phyloP scores from a whole-genome alignment of 2,113 vertebrate genomes.

The Nannospalax galili region DNA sequence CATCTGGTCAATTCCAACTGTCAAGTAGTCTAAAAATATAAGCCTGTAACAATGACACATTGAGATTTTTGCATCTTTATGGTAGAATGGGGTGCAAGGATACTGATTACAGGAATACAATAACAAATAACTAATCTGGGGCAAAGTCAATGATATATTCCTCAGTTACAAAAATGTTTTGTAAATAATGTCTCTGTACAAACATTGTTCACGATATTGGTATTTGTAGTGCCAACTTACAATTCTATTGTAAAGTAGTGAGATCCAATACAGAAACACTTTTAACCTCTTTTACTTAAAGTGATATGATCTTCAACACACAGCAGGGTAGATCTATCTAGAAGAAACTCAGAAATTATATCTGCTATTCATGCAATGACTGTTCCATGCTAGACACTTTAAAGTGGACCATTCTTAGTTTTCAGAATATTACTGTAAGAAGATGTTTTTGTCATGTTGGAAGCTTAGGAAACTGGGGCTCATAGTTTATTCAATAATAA shows the following conservation, averaged over 20 bases:
- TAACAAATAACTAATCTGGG: neutral
- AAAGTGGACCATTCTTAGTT: neutral
- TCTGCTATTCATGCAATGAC: neutral
- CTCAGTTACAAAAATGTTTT: neutral
- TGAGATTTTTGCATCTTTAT: slow-evolving; percentile 12
- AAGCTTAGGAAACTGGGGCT: neutral
- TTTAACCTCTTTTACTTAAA: neutral
- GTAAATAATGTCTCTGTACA: neutral
- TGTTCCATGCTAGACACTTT: neutral
- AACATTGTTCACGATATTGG: neutral
- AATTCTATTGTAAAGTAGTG: neutral
- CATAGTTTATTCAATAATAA: neutral
- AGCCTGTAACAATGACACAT: neutral
- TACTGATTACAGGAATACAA: neutral
- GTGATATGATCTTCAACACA: neutral
- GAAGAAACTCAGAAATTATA: neutral
- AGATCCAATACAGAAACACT: neutral
- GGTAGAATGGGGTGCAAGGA: neutral
- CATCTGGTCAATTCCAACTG: slow-evolving; percentile 40
- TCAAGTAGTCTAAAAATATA: slow-evolving; percentile 60
- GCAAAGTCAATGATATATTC: neutral
- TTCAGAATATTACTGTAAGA: neutral
- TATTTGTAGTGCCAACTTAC: neutral
- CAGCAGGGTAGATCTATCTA: neutral
- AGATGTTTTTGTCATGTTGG: neutral